Conservation (phyloP, 2,797 vertebrate genomes). For the Gymnothorax reevesii region DNA sequence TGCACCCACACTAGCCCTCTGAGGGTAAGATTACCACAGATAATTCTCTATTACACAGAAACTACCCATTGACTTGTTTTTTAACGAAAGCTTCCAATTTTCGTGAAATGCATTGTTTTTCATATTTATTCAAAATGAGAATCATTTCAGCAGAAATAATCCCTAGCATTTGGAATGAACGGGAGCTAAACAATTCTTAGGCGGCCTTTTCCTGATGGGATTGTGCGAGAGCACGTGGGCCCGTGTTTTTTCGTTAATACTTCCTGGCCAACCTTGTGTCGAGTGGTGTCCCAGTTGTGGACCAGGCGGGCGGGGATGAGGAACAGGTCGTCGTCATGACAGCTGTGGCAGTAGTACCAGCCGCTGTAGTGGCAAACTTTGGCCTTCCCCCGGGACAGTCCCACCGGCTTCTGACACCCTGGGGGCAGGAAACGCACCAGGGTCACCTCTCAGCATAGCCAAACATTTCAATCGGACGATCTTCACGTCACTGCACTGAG, state of each 20-base stretch:
- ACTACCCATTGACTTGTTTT: neutral
- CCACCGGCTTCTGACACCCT: slow-evolving; percentile 92
- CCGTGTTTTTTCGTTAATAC: neutral
- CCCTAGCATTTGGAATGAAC: neutral
- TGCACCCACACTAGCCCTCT: too few relatives aligned
- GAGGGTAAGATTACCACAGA: neutral
- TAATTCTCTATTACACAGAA: neutral
- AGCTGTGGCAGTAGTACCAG: slow-evolving; percentile 94
- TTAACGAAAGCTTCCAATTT: neutral
- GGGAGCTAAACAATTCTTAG: neutral
- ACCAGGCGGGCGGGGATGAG: slow-evolving; percentile 94
- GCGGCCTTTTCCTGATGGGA: neutral
- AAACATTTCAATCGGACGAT: too few relatives aligned
- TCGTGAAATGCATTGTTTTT: neutral
- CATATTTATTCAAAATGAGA: neutral
- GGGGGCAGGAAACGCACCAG: slow-evolving; percentile 21
- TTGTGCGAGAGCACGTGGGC: neutral
- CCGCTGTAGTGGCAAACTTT: slow-evolving; percentile 97
- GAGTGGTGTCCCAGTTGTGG: slow-evolving; percentile 97
- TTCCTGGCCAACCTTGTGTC: slow-evolving; percentile 82
- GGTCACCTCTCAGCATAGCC: neutral
- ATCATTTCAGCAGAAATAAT: neutral
- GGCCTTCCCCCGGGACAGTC: slow-evolving; percentile 87
- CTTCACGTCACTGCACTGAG: too few relatives aligned
- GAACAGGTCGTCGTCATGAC: slow-evolving; percentile 92